Evolutionary conservation across 2,797 vertebrate genomes (phyloP), one percentile per base, ranked within the genome.

Genomic region (Siniperca scherzeri): DNA sequence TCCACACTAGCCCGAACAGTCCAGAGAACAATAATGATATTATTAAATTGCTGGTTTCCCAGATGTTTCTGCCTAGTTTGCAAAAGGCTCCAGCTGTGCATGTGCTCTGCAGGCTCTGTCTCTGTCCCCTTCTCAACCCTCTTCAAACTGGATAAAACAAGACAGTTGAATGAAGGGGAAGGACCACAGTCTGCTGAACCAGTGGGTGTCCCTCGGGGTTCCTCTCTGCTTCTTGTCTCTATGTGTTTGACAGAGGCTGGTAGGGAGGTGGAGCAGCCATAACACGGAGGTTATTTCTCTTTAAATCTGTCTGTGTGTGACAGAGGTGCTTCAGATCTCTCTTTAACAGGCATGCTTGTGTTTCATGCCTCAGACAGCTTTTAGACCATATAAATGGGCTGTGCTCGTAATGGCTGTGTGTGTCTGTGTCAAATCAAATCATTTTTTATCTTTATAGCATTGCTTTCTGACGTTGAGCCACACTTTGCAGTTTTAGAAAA

Each of bases 291-390:
- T 92, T 93, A 88, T 90, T 89, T 89, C 87, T 85, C 81, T 91
- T 87, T 90, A 88, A 92, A 93, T 93, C 87, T 86, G 76, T 83
- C 86, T 88, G 68, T 82, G 59, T 91, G 88, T 91, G 90, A 94
- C 88, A 91, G 91, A 84, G 83, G 79, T 77, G 84, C 88, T 91
- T 92, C 85, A 88, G 89, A 91, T 90, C 87, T 87, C 73, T 78
- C 77, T 82, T 68, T 84, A 83, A 87, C 82, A 85, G 70, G 40
- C 81, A 17, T 57, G 42, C 81, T 90, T 22, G n/a, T 76, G 81
- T 90, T 91, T 90, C 86, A 87, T 75, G 78, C 80, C 64, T 77
- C 57, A 82, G 80, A 89, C 71, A 85, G 87, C 83, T 92, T 82
- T 87, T 75, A 88, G 66, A 74, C 55, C 57, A 42, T 83, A 86